These are phyloP conservation scores for Eledona agricola DNA, from an alignment of 2,888 invertebrate genomes.

Conservation along the genomic window DNA sequence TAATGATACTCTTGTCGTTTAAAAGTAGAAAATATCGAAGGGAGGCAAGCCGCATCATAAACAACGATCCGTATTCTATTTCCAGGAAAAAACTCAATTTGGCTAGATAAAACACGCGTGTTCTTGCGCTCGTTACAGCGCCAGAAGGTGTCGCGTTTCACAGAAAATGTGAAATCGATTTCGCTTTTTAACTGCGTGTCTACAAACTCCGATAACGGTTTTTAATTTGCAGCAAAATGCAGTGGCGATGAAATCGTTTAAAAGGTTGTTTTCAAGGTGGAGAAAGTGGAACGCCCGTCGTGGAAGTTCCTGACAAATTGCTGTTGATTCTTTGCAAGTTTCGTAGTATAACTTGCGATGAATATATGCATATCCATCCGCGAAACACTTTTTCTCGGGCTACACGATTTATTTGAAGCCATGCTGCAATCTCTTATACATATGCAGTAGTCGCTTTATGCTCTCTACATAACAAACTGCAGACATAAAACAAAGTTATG, in stretches of 20 bases:
- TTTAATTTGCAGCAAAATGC: too few species aligned
- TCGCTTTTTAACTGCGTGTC: constrained; percentile 10
- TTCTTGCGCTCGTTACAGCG: constrained; percentile 19
- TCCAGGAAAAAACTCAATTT: constrained; percentile 35
- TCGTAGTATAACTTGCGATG: too few species aligned
- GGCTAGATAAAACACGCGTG: constrained; percentile 23
- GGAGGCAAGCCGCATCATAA: constrained; percentile 23
- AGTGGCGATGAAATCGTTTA: too few species aligned
- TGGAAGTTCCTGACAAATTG: too few species aligned
- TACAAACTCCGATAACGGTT: background rate
- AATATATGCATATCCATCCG: too few species aligned
- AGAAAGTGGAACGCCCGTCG: too few species aligned
- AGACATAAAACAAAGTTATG: background rate
- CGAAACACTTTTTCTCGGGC: too few species aligned
- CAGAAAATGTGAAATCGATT: constrained; percentile 24
- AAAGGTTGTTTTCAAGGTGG: too few species aligned
- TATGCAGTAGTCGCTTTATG: too few species aligned
- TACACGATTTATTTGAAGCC: too few species aligned
- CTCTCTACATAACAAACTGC: background rate
- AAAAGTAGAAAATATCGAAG: constrained; percentile 24
- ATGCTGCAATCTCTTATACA: too few species aligned
- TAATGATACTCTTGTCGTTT: constrained; percentile 19
- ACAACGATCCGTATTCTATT: constrained; percentile 28
- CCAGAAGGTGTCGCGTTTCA: constrained; percentile 29
- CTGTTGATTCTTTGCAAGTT: too few species aligned